Evolutionary conservation across 2,113 vertebrate species (phyloP), one percentile per base, ranked within the genome.

Genomic region (Prochilodus magdalenae): DNA sequence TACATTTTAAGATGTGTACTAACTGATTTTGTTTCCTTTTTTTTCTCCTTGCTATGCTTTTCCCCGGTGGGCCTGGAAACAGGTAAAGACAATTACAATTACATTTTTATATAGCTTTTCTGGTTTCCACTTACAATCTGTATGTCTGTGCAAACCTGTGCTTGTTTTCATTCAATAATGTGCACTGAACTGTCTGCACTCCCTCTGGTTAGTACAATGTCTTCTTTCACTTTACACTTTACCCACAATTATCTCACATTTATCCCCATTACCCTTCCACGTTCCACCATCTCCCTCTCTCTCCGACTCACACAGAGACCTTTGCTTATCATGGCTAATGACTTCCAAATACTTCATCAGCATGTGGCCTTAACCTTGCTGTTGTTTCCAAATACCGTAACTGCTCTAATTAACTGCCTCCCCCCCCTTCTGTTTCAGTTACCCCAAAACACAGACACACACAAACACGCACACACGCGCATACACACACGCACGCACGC

Each of bases 301-400:
- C 69, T 60, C 71, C 63, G 59, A 77, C 83, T 85, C 60, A 33
- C 30, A 6, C 44, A 82, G 60, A 78, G 77, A 72, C 80, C 83
- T 86, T 83, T 79, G 47, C 81, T 71, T 79, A 80, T 80, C 59
- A 73, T 36, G 26, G 77, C 93, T 95, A 94, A 94, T 95, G 94
- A 95, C 95, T 94, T 94, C 92, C 92, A 90, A 82, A 95, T 94
- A 94, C 95, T 95, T 94, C 93, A 95, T 95, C 73, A 95, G 94
- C 95, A 95, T 95, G 93, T 94, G 93, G 94, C 93, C 93, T 94
- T 93, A 95, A 94, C 95, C 95, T 94, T 78, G 93, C 94, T 93
- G 93, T 95, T 95, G 94, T 95, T 94, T 95, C 94, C 93, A 95
- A 94, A 95, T 94, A 94, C 94, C 94, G 94, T 86, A 96, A 96